These are phyloP conservation scores for Drosophila chauvacae DNA, from an alignment of 1,140 invertebrate genomes.

Conservation along the genomic window DNA sequence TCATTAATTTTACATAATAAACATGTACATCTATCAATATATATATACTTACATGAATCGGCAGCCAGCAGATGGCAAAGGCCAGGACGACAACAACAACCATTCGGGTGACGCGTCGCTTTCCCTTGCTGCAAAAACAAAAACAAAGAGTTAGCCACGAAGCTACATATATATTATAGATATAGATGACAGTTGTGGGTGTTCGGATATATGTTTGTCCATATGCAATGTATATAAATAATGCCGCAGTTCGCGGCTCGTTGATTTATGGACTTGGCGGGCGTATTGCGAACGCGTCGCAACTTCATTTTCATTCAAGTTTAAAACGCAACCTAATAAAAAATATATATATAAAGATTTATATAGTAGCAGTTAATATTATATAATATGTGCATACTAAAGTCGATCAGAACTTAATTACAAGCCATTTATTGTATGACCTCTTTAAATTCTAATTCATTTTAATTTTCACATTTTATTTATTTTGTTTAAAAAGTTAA, in stretches of 20 bases:
- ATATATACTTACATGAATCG: constrained; percentile 91
- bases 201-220: background rate
- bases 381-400: background rate
- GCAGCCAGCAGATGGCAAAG: constrained; percentile 98
- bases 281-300: constrained; percentile 11
- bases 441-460: background rate
- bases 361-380: background rate
- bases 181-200: background rate
- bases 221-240: background rate
- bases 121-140: constrained; percentile 88
- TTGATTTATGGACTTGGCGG: constrained; percentile 60
- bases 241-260: constrained; percentile 19
- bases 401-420: background rate
- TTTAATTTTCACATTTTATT: background rate
- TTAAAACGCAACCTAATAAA: background rate
- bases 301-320: constrained; percentile 17
- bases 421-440: background rate
- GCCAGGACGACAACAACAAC: constrained; percentile 97
- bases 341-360: too few relatives aligned
- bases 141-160: background rate
- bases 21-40: background rate
- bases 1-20: too few relatives aligned
- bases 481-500: background rate
- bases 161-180: background rate
- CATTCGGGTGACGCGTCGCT: constrained; percentile 96